Percentiles rank a stretch among this genome's conserved stretches.
Evolutionary conservation across 2,113 vertebrate species (phyloP).

Genomic region (Struthidea cinerea): DNA sequence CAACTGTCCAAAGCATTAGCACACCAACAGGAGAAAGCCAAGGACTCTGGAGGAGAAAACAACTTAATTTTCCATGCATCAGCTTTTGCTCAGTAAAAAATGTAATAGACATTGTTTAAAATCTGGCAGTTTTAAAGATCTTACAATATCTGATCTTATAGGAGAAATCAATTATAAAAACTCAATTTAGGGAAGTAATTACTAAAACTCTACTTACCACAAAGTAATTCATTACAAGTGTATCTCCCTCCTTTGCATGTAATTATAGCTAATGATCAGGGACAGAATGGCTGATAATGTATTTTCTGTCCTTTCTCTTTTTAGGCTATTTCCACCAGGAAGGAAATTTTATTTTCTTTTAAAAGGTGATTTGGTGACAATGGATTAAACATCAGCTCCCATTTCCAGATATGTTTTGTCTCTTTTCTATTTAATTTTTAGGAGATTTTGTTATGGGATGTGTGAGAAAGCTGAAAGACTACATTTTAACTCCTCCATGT

Average conservation of each 20-base stretch:
- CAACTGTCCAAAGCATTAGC: background rate
- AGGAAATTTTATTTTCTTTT: background rate
- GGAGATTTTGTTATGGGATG: background rate
- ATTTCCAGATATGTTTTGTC: background rate
- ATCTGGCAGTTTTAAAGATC: background rate
- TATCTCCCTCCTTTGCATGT: background rate
- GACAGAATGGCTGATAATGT: background rate
- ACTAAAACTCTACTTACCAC: background rate
- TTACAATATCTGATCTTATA: background rate
- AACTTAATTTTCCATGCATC: background rate
- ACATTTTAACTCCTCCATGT: background rate
- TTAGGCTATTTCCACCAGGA: background rate
- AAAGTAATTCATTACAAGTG: background rate
- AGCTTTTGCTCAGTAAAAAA: background rate
- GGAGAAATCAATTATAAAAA: background rate
- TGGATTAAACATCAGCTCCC: background rate
- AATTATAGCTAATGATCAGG: background rate
- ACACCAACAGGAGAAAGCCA: background rate
- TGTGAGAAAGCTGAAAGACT: background rate
- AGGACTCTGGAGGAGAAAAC: background rate
- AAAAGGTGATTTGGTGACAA: background rate
- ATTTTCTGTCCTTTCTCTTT: background rate
- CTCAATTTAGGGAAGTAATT: background rate
- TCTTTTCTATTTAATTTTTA: background rate
- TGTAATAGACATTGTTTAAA: background rate